Percentiles rank a stretch among this genome's conserved stretches.
phyloP scores from a whole-genome alignment of 1,140 invertebrate species.

The Argopecten irradians region DNA sequence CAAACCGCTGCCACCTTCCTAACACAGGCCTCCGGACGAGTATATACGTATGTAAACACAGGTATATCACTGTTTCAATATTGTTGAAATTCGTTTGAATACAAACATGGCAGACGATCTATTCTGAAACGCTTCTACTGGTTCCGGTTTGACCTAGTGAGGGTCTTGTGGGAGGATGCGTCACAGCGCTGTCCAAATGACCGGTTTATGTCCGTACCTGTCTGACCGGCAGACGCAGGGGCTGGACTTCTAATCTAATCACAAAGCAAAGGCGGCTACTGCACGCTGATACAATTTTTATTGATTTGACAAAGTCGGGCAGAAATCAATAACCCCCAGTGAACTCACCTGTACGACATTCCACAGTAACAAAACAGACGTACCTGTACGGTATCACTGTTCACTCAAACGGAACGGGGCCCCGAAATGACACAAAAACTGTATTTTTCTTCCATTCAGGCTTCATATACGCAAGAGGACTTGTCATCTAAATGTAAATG shows the following conservation, averaged over 20 bases:
- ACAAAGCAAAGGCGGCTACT: not conserved
- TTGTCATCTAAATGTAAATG: not conserved
- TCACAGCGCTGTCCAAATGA: not conserved
- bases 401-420: conserved; percentile 5
- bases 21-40: not conserved
- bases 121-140: conserved; percentile 20
- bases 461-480: not conserved
- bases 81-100: conserved; percentile 18
- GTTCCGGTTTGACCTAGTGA: conserved; percentile 11
- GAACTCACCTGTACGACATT: not conserved
- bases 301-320: not conserved
- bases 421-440: not conserved
- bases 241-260: not conserved
- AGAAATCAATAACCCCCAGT: not conserved
- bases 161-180: conserved; percentile 1
- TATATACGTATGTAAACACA: not conserved
- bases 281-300: not conserved
- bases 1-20: not conserved
- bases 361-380: conserved; percentile 6
- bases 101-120: conserved; percentile 15
- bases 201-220: not conserved
- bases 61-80: not conserved
- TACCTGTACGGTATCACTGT: not conserved
- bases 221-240: not conserved
- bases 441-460: not conserved